phyloP scores from a whole-genome alignment of 1,140 invertebrate genomes.

The Solenopsis fugax region DNA sequence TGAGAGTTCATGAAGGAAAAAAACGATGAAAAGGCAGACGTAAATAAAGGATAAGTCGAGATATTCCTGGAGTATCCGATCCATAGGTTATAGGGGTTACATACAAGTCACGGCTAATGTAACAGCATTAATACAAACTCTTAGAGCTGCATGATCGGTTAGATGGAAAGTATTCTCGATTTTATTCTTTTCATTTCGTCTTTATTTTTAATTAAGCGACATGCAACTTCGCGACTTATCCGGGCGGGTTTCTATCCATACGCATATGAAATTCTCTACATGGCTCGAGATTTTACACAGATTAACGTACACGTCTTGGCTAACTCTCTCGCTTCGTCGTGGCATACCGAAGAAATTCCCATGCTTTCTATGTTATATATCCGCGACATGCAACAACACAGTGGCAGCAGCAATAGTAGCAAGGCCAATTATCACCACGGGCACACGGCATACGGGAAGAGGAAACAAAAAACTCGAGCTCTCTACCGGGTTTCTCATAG shows the following conservation, averaged over 20 bases:
- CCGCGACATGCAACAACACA: not conserved
- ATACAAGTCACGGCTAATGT: not conserved
- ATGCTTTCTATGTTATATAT: conserved; percentile 75
- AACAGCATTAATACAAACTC: not conserved
- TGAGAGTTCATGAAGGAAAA: not conserved
- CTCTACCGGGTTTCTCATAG: conserved; percentile 68
- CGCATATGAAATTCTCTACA: not conserved
- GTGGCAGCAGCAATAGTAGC: conserved; percentile 26
- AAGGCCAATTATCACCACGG: conserved; percentile 65
- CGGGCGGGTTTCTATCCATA: not conserved
- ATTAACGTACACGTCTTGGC: conserved; percentile 17
- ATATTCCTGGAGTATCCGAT: not conserved
- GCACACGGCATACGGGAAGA: conserved; percentile 14
- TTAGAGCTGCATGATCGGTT: not conserved
- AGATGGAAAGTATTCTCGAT: not conserved
- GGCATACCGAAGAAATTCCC: conserved; percentile 67
- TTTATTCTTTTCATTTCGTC: not conserved
- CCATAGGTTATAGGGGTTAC: not conserved
- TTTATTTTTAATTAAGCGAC: not conserved
- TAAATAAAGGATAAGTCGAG: not conserved
- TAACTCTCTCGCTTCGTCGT: not conserved
- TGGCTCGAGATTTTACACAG: not conserved
- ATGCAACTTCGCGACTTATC: not conserved
- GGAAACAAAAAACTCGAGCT: conserved; percentile 59
- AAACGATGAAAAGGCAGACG: not conserved